Percentiles rank a stretch among this genome's conserved stretches.
These are phyloP conservation scores for Alauda arvensis DNA, from an alignment of 2,797 vertebrate species.

Conservation along the genomic window DNA sequence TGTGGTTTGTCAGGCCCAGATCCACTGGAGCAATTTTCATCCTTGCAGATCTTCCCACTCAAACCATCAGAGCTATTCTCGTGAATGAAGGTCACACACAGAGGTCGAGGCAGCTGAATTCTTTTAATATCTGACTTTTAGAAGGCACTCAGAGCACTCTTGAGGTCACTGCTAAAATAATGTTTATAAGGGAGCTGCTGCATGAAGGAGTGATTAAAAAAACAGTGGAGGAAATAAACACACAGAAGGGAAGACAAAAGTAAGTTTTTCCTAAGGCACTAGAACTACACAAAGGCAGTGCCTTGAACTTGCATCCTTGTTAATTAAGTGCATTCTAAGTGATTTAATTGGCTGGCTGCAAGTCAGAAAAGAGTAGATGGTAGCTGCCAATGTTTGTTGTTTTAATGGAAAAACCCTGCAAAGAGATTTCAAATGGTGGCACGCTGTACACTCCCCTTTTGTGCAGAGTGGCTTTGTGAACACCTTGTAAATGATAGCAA, in stretches of 20 bases:
- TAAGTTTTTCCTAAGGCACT: conserved; percentile 35
- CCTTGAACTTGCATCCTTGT: conserved; percentile 55
- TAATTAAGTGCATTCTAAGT: conserved; percentile 45
- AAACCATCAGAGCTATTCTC: background rate
- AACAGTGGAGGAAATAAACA: background rate
- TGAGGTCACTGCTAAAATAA: background rate
- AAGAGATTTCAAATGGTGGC: conserved; percentile 13
- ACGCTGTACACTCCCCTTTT: background rate
- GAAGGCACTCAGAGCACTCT: background rate
- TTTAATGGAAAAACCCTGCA: conserved; percentile 34
- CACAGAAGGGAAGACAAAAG: conserved; percentile 57
- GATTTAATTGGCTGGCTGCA: conserved; percentile 55
- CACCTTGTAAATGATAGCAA: conserved; percentile 10
- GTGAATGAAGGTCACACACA: background rate
- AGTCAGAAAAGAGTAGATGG: conserved; percentile 60
- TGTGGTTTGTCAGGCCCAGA: background rate
- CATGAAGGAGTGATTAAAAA: background rate
- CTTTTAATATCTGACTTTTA: background rate
- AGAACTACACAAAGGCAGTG: conserved; percentile 37
- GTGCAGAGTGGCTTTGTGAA: background rate
- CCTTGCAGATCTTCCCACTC: background rate
- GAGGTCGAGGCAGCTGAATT: background rate
- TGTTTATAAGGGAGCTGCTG: background rate
- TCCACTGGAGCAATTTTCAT: background rate
- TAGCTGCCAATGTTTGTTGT: conserved; percentile 32